Evolutionary conservation across 2,113 vertebrate genomes (phyloP).

Genomic region (Apteryx mantelli): DNA sequence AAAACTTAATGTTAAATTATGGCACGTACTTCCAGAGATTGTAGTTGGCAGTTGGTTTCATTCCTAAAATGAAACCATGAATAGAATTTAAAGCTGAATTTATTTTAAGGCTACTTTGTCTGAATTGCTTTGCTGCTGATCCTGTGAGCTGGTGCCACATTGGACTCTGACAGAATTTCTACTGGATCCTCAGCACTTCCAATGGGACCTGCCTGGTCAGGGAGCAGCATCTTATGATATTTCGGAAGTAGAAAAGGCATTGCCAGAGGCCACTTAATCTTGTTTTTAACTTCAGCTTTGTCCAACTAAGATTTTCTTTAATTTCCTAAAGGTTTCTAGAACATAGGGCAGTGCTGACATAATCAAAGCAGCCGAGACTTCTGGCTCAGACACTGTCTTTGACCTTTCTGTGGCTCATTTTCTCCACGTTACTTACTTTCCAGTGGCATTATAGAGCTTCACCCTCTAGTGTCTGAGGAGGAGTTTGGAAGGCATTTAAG

Average conservation of each 20-base stretch:
- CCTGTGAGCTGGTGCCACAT: neutral
- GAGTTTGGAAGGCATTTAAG: constrained; percentile 50
- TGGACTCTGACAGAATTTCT: neutral
- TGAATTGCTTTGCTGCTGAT: neutral
- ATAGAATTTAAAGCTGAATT: neutral
- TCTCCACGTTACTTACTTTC: constrained; percentile 31
- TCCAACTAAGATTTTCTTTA: constrained; percentile 37
- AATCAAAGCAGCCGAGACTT: constrained; percentile 50
- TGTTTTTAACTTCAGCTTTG: constrained; percentile 39
- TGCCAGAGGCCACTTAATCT: neutral
- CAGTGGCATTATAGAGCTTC: constrained; percentile 39
- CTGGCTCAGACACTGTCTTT: constrained; percentile 11
- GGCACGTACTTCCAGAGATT: neutral
- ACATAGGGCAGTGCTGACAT: constrained; percentile 38
- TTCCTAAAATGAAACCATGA: constrained; percentile 1
- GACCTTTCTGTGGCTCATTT: constrained; percentile 21
- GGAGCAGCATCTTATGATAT: neutral
- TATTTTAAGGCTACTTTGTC: neutral
- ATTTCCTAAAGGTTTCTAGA: constrained; percentile 56
- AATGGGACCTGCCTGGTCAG: neutral
- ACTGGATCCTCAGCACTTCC: neutral
- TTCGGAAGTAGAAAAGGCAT: constrained; percentile 37
- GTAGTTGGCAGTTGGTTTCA: constrained; percentile 3
- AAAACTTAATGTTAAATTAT: constrained; percentile 4
- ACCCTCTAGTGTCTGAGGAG: constrained; percentile 61